phyloP scores from a whole-genome alignment of 2,888 invertebrate genomes.

The Microctonus brassicae region DNA sequence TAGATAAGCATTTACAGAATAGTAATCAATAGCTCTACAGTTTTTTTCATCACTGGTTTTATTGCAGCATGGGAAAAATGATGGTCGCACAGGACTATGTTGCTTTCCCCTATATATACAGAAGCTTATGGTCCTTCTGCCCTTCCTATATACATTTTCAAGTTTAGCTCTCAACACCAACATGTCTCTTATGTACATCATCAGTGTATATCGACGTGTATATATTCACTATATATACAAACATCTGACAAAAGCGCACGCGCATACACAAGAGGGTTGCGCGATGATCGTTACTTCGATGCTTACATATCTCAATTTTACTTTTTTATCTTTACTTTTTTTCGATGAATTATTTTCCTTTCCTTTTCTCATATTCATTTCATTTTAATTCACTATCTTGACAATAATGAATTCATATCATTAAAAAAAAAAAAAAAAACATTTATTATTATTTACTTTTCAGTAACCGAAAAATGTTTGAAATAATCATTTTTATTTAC shows the following conservation, averaged over 20 bases:
- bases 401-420: too few relatives aligned
- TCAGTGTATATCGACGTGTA: too few relatives aligned
- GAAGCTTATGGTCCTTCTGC: background rate
- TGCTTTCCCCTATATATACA: too few relatives aligned
- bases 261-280: background rate
- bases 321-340: background rate
- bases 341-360: background rate
- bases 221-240: background rate
- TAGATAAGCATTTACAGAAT: too few relatives aligned
- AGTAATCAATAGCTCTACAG: too few relatives aligned
- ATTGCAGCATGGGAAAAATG: too few relatives aligned
- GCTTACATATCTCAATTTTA: background rate
- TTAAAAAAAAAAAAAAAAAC: too few relatives aligned
- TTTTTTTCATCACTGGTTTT: too few relatives aligned
- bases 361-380: background rate
- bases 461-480: too few relatives aligned
- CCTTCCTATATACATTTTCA: background rate
- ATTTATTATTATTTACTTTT: too few relatives aligned
- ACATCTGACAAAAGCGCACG: background rate
- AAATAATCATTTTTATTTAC: background rate
- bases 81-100: too few relatives aligned
- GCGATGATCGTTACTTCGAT: background rate
- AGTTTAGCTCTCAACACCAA: conserved; percentile 9
- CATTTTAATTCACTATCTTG: background rate
- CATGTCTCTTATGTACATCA: too few relatives aligned